Base-by-base conservation (phyloP, 2,797 vertebrate genomes). In the Spea hammondii region DNA sequence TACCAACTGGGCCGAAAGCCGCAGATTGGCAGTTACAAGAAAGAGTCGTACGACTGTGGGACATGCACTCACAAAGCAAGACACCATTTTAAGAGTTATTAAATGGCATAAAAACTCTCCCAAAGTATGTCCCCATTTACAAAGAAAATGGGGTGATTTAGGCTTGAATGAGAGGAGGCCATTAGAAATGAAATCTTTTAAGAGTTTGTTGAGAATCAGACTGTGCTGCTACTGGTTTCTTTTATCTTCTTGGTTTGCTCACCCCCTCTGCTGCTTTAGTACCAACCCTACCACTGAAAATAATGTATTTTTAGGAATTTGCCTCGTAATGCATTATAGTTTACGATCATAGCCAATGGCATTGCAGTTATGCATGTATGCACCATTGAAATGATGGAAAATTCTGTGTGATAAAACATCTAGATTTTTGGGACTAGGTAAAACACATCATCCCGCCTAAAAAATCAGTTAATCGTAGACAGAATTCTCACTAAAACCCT, bases 1-100 rank as follows among this genome's bases (percentile, higher is more conserved):
- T 92, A 91, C 90, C 90, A 91, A 92, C 90, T 90, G 91, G 91
- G 89, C 89, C 84, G 32, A 86, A 89, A 89, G 89, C 88, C 86
- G 87, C 90, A 80, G 88, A 91, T 89, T 90, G 84, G 87, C 89
- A 88, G 87, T 87, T 67, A 86, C 87, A 92, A 90, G 91, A 91
- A 90, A 88, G 87, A 82, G 87, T 72, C 85, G 78, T 85, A 88
- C 86, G 87, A 88, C 88, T 84, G 89, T 87, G 88, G 87, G 86
- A 87, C 89, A 87, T 78, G 80, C 86, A 78, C 67, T 79, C 72
- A 91, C 90, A 92, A 92, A 88, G 85, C 79, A 11, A 88, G 88
- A 88, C 84, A 89, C 90, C 89, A 92, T 92, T 92, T 93, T 91
- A 91, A 91, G 89, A 88, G 89, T 92, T 91, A 92, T 92, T 91